Percentiles rank a stretch among this genome's conserved stretches.
phyloP scores from a whole-genome alignment of 1,140 invertebrate species.

The Kradibia gibbosae region DNA sequence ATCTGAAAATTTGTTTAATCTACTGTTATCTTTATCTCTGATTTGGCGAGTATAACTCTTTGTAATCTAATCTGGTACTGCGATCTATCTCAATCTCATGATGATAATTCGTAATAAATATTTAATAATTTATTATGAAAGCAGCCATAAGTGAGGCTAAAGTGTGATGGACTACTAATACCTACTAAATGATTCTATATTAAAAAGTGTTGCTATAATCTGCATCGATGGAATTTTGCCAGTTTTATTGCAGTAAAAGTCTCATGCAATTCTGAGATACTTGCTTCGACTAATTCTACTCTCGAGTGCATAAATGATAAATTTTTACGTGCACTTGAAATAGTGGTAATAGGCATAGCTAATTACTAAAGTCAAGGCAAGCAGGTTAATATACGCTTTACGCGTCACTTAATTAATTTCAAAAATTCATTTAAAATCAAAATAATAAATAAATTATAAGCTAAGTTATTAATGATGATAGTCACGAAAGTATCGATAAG shows the following conservation, averaged over 20 bases:
- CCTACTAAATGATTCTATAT: not conserved
- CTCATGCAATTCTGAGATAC: no score
- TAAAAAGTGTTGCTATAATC: no score
- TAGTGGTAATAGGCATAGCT: not conserved
- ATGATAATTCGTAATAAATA: not conserved
- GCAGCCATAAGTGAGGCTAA: not conserved
- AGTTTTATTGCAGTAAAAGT: no score
- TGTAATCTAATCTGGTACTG: not conserved
- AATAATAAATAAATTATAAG: not conserved
- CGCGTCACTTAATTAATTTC: constrained; percentile 12
- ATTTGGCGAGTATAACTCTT: not conserved
- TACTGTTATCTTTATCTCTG: not conserved
- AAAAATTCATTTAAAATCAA: constrained; percentile 20
- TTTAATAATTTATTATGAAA: constrained; percentile 8
- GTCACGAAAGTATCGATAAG: not conserved
- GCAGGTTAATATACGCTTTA: not conserved
- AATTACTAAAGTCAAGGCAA: not conserved
- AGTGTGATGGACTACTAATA: not conserved
- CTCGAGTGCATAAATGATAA: not conserved
- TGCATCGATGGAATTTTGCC: no score
- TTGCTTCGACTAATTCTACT: no score
- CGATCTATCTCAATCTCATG: not conserved
- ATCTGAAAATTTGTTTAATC: not conserved
- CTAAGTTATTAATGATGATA: not conserved
- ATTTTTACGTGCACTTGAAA: not conserved